Percentiles rank a stretch among this genome's conserved stretches.
These are phyloP conservation scores for Poeciliopsis turrubarensis DNA, from an alignment of 2,113 vertebrate genomes.

Conservation along the genomic window DNA sequence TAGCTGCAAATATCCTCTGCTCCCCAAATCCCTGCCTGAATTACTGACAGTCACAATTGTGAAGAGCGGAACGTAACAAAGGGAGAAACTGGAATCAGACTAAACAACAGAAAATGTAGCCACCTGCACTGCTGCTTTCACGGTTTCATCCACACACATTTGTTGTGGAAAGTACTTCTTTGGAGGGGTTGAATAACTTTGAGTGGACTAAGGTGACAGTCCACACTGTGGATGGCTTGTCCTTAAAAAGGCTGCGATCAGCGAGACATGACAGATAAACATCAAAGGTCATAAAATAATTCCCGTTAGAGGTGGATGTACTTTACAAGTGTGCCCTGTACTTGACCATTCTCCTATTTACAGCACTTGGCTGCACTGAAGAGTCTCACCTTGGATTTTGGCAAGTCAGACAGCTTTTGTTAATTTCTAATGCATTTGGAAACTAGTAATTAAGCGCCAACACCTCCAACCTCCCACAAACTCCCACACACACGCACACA, in stretches of 20 bases:
- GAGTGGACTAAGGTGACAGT: slow-evolving; percentile 25
- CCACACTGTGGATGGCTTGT: slow-evolving; percentile 4
- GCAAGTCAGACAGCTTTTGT: slow-evolving; percentile 73
- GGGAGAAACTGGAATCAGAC: slow-evolving; percentile 36
- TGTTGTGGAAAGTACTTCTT: slow-evolving; percentile 61
- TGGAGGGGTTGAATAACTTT: slow-evolving; percentile 40
- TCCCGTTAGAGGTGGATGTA: slow-evolving; percentile 46
- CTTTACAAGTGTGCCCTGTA: slow-evolving; percentile 26
- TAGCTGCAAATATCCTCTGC: slow-evolving; percentile 25
- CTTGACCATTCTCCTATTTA: slow-evolving; percentile 49
- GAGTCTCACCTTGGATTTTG: slow-evolving; percentile 76
- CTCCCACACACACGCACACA: not conserved
- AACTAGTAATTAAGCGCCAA: slow-evolving; percentile 78
- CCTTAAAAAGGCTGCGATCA: slow-evolving; percentile 54
- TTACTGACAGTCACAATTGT: slow-evolving; percentile 38
- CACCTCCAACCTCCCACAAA: slow-evolving; percentile 1
- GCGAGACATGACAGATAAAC: slow-evolving; percentile 61
- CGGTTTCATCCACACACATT: slow-evolving; percentile 34
- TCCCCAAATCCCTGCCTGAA: slow-evolving; percentile 52
- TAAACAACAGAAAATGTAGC: slow-evolving; percentile 22
- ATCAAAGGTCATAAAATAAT: slow-evolving; percentile 69
- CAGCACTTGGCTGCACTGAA: slow-evolving; percentile 34
- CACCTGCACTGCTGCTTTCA: slow-evolving; percentile 12
- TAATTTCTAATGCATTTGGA: slow-evolving; percentile 81
- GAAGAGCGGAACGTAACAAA: slow-evolving; percentile 28